phyloP scores from a whole-genome alignment of 2,888 invertebrate genomes.

The Macaria notata region DNA sequence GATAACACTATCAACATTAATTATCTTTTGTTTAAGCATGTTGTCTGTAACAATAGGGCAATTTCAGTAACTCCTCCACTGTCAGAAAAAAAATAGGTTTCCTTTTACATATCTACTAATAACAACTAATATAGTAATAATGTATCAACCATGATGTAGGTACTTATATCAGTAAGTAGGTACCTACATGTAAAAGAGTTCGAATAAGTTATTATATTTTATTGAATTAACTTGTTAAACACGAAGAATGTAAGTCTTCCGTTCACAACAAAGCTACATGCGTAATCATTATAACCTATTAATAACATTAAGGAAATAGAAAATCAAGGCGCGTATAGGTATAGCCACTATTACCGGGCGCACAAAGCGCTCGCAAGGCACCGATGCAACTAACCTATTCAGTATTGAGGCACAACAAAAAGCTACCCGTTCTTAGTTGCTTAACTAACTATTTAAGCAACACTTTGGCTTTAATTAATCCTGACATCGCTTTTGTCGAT shows the following conservation, averaged over 20 bases:
- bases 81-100: too few species aligned
- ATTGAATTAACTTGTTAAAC: conserved; percentile 3
- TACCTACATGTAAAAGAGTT: too few species aligned
- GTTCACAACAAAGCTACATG: conserved; percentile 21
- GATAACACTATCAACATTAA: too few species aligned
- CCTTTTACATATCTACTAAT: too few species aligned
- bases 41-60: too few species aligned
- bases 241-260: conserved; percentile 22
- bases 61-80: too few species aligned
- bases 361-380: conserved; percentile 24
- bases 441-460: conserved; percentile 78
- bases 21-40: too few species aligned
- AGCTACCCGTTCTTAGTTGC: conserved; percentile 59
- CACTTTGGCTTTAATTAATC: conserved; percentile 76
- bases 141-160: too few species aligned
- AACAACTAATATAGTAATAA: too few species aligned
- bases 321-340: conserved; percentile 22
- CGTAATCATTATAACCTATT: conserved; percentile 28
- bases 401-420: conserved; percentile 41
- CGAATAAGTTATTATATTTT: background rate
- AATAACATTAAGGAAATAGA: conserved; percentile 26
- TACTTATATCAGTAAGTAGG: too few species aligned
- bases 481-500: conserved; percentile 70
- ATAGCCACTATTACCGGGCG: conserved; percentile 13
- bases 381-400: conserved; percentile 31